Percentiles rank a stretch among this genome's conserved stretches.
Evolutionary conservation across 2,113 vertebrate species (phyloP).

Genomic region (Strigops habroptila): DNA sequence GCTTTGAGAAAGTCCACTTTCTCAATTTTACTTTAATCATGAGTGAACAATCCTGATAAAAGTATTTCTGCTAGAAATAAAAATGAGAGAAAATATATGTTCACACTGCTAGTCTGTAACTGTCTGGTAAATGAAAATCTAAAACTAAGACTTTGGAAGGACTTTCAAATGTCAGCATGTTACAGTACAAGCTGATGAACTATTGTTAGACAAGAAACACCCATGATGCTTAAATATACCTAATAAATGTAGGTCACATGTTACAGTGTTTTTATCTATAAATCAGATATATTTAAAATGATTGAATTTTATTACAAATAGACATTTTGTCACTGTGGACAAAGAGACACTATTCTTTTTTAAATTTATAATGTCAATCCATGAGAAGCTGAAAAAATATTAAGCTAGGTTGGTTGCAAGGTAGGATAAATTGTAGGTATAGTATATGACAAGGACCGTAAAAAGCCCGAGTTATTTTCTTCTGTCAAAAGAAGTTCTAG

Average conservation of each 20-base stretch:
- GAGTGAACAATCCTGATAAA: not conserved
- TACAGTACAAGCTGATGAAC: not conserved
- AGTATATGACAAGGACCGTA: not conserved
- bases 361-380: not conserved
- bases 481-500: not conserved
- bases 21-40: slow-evolving; percentile 5
- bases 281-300: not conserved
- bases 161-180: not conserved
- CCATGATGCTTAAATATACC: not conserved
- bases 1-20: not conserved
- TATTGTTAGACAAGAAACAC: slow-evolving; percentile 12
- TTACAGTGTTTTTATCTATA: not conserved
- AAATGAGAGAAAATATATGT: not conserved
- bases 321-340: not conserved
- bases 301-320: not conserved
- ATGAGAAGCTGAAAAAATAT: not conserved
- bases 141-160: slow-evolving; percentile 1
- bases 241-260: not conserved
- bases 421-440: not conserved
- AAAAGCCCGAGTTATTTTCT: not conserved
- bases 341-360: not conserved
- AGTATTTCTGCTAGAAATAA: not conserved
- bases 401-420: not conserved
- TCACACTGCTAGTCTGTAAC: not conserved
- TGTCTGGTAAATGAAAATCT: not conserved